Conservation (phyloP, 2,797 vertebrate species). For the Psittacula derbiana region DNA sequence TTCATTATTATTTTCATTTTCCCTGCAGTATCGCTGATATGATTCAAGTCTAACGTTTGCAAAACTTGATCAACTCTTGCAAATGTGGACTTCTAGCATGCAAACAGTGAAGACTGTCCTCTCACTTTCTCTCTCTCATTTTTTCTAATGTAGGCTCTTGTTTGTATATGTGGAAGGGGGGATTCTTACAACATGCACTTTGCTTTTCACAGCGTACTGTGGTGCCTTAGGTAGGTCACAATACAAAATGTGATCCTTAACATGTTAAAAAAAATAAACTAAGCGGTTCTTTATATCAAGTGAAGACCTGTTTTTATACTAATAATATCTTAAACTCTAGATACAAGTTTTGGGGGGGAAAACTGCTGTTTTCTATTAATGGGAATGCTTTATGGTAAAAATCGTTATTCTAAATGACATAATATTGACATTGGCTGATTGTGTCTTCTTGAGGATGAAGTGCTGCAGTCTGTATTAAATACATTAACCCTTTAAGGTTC, state of each 20-base stretch:
- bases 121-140: not conserved
- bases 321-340: not conserved
- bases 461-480: slow-evolving; percentile 20
- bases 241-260: not conserved
- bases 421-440: slow-evolving; percentile 6
- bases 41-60: not conserved
- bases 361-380: not conserved
- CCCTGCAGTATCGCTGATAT: not conserved
- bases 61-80: slow-evolving; percentile 25
- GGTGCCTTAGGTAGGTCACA: slow-evolving; percentile 34
- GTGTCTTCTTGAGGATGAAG: not conserved
- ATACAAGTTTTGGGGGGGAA: not conserved
- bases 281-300: not conserved
- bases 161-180: not conserved
- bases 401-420: not conserved
- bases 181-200: not conserved
- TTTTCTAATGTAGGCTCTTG: not conserved
- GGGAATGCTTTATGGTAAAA: not conserved
- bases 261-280: not conserved
- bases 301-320: not conserved
- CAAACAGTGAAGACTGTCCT: not conserved
- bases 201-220: not conserved
- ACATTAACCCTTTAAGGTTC: not conserved
- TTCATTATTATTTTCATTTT: not conserved
- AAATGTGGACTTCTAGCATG: not conserved